Conservation (phyloP, 2,797 vertebrate species). For the Pipistrellus nathusii region DNA sequence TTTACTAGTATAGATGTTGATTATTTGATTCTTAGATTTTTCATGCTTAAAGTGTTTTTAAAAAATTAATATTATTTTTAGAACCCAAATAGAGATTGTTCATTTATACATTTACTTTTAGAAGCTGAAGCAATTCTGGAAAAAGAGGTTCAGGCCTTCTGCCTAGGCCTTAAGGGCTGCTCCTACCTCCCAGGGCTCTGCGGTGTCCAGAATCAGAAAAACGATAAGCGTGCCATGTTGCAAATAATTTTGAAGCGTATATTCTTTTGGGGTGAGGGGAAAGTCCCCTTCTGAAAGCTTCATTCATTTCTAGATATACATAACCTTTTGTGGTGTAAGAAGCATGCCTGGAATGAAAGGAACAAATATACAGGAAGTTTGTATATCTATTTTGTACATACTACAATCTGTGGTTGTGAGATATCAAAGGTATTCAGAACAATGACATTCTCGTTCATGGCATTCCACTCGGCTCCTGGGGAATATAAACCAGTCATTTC, state of each 20-base stretch:
- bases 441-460: constrained; percentile 86
- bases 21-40: background rate
- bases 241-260: background rate
- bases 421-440: constrained; percentile 86
- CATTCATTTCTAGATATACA: background rate
- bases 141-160: background rate
- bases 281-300: background rate
- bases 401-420: constrained; percentile 85
- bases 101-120: constrained; percentile 3
- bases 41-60: background rate
- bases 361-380: constrained; percentile 80
- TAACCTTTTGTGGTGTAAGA: constrained; percentile 63
- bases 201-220: background rate
- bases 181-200: background rate
- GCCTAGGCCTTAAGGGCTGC: background rate
- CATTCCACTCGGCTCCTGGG: constrained; percentile 85
- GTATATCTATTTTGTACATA: constrained; percentile 82
- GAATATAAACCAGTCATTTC: constrained; percentile 86
- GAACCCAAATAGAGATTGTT: constrained; percentile 9
- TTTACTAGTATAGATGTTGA: background rate
- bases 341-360: constrained; percentile 78
- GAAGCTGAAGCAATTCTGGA: constrained; percentile 36
- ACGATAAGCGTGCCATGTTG: background rate
- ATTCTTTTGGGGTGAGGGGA: background rate
- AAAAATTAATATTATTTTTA: constrained; percentile 34